Evolutionary conservation across 2,113 vertebrate species (phyloP), one percentile per base, ranked within the genome.

Genomic region (Chrysochloris asiatica): DNA sequence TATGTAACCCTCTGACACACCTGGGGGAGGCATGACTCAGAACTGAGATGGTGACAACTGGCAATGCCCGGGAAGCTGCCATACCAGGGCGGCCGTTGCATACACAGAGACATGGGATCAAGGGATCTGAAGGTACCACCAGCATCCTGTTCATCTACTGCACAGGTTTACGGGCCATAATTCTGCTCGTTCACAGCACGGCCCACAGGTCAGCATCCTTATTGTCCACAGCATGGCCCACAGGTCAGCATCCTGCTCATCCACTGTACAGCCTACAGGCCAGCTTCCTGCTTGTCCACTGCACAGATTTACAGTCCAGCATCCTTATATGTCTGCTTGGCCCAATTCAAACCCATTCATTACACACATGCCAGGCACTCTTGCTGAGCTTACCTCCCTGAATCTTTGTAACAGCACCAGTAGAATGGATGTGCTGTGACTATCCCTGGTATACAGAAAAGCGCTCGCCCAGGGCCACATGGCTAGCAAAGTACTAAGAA

Each of bases 91-190:
- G 47, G 30, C 21, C 9, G 3, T 19, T 0, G 36, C 38, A n/a
- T n/a, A n/a, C n/a, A n/a, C n/a, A n/a, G n/a, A 6, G 6, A n/a
- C 0, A 1, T n/a, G 36, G 71, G 21, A 36, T 8, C 0, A 3
- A n/a, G 43, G 36, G 21, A 14, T 52, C 48, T 3, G 7, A 47
- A 9, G 3, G 28, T 6, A 26, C 16, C 41, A 11, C 28, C 50
- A 9, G 2, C 0, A 7, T 50, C 73, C 48, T 82, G 56, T n/a
- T 65, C 2, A 0, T 3, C 59, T n/a, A 8, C 50, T 16, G 73
- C 86, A 21, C 0, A 1, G 82, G 45, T 59, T 54, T 10, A 7
- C n/a, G n/a, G n/a, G n/a, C n/a, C n/a, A n/a, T n/a, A n/a, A n/a
- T n/a, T n/a, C n/a, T n/a, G n/a, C n/a, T n/a, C n/a, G n/a, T n/a